Evolutionary conservation across 2,888 invertebrate species (phyloP).

Genomic region (Fabriciana adippe): DNA sequence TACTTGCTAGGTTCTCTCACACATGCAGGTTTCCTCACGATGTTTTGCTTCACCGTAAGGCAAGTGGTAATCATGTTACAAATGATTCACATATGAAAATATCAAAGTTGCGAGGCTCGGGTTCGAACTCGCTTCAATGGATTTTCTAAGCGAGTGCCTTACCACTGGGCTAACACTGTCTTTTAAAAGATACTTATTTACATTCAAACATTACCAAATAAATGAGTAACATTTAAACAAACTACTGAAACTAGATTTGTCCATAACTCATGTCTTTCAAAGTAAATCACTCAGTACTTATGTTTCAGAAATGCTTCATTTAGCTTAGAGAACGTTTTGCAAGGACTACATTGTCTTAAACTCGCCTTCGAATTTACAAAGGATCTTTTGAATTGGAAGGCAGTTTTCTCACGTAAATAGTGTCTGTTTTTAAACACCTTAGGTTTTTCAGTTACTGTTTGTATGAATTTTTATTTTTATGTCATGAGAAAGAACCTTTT

Average conservation of each 20-base stretch:
- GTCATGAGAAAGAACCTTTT: too few relatives aligned
- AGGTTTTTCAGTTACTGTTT: not conserved
- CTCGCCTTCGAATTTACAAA: constrained; percentile 1
- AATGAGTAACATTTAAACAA: not conserved
- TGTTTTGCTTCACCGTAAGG: too few relatives aligned
- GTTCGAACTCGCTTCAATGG: too few relatives aligned
- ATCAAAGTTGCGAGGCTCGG: too few relatives aligned
- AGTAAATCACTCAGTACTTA: constrained; percentile 7
- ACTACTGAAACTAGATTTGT: not conserved
- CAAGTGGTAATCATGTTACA: too few relatives aligned
- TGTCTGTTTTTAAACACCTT: constrained; percentile 3
- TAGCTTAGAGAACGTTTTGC: constrained; percentile 4
- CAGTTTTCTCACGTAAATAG: constrained; percentile 5
- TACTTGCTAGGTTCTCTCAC: too few relatives aligned
- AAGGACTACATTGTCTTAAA: not conserved
- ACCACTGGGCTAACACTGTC: too few relatives aligned
- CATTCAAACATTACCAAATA: too few relatives aligned
- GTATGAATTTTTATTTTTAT: not conserved
- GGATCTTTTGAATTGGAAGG: not conserved
- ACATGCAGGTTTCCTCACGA: too few relatives aligned
- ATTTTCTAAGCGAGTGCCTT: too few relatives aligned
- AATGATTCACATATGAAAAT: too few relatives aligned
- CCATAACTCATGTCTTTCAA: constrained; percentile 5
- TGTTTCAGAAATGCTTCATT: not conserved
- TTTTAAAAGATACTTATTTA: too few relatives aligned